Base-by-base conservation (phyloP, 2,888 invertebrate species). In the Acholoe squamosa region DNA sequence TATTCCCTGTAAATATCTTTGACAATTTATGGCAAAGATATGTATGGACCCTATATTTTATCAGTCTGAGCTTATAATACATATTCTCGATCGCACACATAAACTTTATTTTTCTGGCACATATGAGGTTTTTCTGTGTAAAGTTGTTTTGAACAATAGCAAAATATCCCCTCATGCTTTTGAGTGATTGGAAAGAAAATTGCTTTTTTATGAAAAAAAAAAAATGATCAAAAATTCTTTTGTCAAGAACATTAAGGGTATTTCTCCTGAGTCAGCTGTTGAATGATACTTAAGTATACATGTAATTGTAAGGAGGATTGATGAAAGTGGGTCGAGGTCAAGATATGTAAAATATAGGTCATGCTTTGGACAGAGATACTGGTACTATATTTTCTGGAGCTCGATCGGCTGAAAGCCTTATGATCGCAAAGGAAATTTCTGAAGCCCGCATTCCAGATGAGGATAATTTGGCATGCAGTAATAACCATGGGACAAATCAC, bases 401-500 rank as follows among this genome's bases (percentile, higher is more conserved):
- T 28, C n/a, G 25, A 19, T 80, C 34, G 34, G 33, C 33, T 28
- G 1, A 28, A 10, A 86, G 86, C 14, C 52, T 43, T 43, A 84
- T 16, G 51, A 84, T 84, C n/a, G 84, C 84, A 84, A 84, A 84
- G 25, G 84, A 84, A 84, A 84, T 28, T 33, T 84, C n/a, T 16
- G 86, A 86, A 86, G 86, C 86, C 84, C 33, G 54, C 86, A 86
- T 86, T 86, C 86, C 52, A 86, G 86, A 86, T 28, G 33, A 86
- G 56, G 54, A 31, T 25, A 10, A 25, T 54, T 54, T 14, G 28
- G 54, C 86, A 86, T 86, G 86, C 86, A 86, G 3, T 3, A 43
- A 54, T 86, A 86, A 54, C n/a, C 54, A 86, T 52, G 86, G 86
- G 54, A 33, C 22, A 86, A 80, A 86, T 86, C 54, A 86, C 52